Evolutionary conservation across 2,797 vertebrate species (phyloP).

Genomic region (Anabas testudineus): DNA sequence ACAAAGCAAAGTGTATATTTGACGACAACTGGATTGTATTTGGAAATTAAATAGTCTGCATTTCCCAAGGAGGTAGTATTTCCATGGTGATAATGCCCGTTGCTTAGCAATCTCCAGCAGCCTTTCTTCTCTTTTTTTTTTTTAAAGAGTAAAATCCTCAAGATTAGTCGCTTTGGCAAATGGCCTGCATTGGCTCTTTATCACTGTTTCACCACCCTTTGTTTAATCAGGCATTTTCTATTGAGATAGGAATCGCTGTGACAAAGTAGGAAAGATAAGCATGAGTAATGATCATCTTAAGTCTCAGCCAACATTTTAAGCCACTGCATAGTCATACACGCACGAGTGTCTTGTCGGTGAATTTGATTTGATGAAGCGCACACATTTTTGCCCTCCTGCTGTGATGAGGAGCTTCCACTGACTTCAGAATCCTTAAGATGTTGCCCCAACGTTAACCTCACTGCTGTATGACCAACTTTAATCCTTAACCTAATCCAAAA

Average conservation of each 20-base stretch:
- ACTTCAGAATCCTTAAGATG: slow-evolving; percentile 14
- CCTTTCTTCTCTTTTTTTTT: slow-evolving; percentile 26
- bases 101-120: slow-evolving; percentile 60
- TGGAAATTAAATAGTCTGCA: slow-evolving; percentile 48
- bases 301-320: slow-evolving; percentile 59
- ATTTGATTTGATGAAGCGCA: slow-evolving; percentile 11
- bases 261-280: slow-evolving; percentile 64
- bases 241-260: slow-evolving; percentile 66
- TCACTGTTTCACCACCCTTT: slow-evolving; percentile 66
- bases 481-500: slow-evolving; percentile 31
- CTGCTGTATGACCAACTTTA: slow-evolving; percentile 28
- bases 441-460: slow-evolving; percentile 15
- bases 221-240: slow-evolving; percentile 64
- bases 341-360: slow-evolving; percentile 27
- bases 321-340: slow-evolving; percentile 22
- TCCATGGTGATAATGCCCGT: slow-evolving; percentile 56
- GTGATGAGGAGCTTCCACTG: slow-evolving; percentile 11
- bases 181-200: slow-evolving; percentile 59
- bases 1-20: slow-evolving; percentile 32
- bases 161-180: slow-evolving; percentile 66
- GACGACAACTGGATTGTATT: slow-evolving; percentile 39
- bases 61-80: slow-evolving; percentile 58
- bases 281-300: slow-evolving; percentile 66
- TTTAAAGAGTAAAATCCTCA: slow-evolving; percentile 58
- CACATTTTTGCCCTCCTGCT: background rate